Conservation (phyloP, 2,888 invertebrate genomes). For the Heliconius cydno region DNA sequence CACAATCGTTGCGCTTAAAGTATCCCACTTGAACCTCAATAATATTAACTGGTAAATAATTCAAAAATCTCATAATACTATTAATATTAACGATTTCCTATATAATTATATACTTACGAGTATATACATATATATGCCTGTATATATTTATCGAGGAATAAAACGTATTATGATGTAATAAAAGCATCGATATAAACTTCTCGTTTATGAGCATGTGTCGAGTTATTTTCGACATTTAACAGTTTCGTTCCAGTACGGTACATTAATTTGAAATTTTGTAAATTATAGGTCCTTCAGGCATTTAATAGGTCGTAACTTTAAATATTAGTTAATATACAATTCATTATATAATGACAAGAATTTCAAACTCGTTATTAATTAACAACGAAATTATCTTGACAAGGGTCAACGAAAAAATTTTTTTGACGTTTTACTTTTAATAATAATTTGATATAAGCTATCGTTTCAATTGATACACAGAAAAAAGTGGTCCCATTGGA, state of each 20-base stretch:
- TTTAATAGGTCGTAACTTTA: neutral
- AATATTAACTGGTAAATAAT: too few species aligned
- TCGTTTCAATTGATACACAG: too few species aligned
- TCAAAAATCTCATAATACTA: too few species aligned
- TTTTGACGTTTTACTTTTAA: neutral
- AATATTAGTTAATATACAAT: too few species aligned
- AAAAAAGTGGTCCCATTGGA: too few species aligned
- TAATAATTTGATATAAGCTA: neutral
- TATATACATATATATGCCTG: neutral
- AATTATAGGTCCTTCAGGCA: neutral
- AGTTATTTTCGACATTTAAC: neutral
- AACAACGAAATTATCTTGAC: neutral
- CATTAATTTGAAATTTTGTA: neutral
- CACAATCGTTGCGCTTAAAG: too few species aligned
- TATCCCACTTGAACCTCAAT: too few species aligned
- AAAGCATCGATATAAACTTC: constrained; percentile 1
- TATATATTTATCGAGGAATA: neutral
- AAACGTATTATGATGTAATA: neutral
- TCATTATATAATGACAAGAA: neutral
- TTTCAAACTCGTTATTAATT: neutral
- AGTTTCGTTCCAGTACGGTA: neutral
- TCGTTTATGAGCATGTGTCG: constrained; percentile 3
- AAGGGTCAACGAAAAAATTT: neutral
- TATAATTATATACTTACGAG: too few species aligned
- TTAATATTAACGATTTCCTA: too few species aligned